Base-by-base conservation (phyloP, 2,113 vertebrate species). In the Clarias magur region DNA sequence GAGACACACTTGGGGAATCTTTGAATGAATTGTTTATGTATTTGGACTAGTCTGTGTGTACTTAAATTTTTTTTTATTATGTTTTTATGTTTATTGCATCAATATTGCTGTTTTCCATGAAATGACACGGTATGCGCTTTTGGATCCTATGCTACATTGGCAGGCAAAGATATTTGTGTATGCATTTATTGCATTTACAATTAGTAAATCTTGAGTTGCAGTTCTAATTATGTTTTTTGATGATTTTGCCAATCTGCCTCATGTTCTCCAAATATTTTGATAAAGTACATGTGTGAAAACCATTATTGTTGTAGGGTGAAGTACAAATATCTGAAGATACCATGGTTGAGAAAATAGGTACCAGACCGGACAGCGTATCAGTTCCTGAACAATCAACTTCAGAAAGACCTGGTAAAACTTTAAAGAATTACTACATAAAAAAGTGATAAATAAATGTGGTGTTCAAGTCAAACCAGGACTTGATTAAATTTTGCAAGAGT, bases 361-460 rank as follows among this genome's bases (percentile, higher is more conserved):
- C 53, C 75, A 30, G 65, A 30, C 53, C 60, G 54, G n/a, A 70
- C 3, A 53, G 62, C 34, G 3, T 48, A 16, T 27, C 30, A 9
- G 57, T 38, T 53, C 27, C 0, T 67, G 60, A 60, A 83, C 27
- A 63, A 79, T 16, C 25, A 25, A 42, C 60, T 13, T 5, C 67
- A 48, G 42, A 76, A 59, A 54, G 54, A 60, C 53, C 59, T 68
- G 84, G 87, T 90, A 79, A 68, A 84, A 34, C 25, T 68, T 76
- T 65, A 76, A 2, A 21, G 17, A n/a, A 23, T 23, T 19, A 4
- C 38, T 80, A 15, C 17, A 11, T 62, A 38, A 57, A 84, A 21
- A 48, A 8, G 6, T 42, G 42, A 48, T 48, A 48, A 48, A 48
- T 48, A 48, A 48, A 48, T 48, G 48, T 48, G 48, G 48, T 48